Percentiles rank a stretch among this genome's conserved stretches.
These are phyloP conservation scores for Urocitellus parryii DNA, from an alignment of 2,113 vertebrate genomes.

Conservation along the genomic window DNA sequence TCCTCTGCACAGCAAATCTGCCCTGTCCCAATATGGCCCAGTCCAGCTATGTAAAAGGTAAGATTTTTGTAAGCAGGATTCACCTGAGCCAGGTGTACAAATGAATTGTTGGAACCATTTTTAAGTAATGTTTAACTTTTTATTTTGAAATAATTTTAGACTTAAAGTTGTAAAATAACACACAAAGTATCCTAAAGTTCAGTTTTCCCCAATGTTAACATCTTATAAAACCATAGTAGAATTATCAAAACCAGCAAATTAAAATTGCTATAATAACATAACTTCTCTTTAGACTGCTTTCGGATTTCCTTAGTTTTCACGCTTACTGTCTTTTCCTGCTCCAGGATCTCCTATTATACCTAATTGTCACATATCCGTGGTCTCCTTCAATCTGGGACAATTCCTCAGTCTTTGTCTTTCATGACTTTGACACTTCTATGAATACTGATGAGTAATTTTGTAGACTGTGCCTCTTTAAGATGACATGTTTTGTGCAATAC, in stretches of 20 bases:
- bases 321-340: background rate
- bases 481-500: background rate
- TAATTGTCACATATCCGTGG: background rate
- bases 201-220: background rate
- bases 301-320: background rate
- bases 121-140: background rate
- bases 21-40: background rate
- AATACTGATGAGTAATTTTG: background rate
- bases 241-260: constrained; percentile 15
- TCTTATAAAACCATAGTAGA: background rate
- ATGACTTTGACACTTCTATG: background rate
- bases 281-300: background rate
- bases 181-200: background rate
- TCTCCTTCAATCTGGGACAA: background rate
- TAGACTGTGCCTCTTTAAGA: background rate
- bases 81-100: background rate
- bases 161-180: background rate
- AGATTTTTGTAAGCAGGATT: background rate
- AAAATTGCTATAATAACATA: background rate
- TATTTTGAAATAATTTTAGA: constrained; percentile 29
- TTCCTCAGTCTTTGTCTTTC: background rate
- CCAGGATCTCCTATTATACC: background rate
- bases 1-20: background rate
- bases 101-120: background rate
- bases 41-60: background rate